phyloP scores from a whole-genome alignment of 1,140 invertebrate species.

The Drosophila mauritiana region DNA sequence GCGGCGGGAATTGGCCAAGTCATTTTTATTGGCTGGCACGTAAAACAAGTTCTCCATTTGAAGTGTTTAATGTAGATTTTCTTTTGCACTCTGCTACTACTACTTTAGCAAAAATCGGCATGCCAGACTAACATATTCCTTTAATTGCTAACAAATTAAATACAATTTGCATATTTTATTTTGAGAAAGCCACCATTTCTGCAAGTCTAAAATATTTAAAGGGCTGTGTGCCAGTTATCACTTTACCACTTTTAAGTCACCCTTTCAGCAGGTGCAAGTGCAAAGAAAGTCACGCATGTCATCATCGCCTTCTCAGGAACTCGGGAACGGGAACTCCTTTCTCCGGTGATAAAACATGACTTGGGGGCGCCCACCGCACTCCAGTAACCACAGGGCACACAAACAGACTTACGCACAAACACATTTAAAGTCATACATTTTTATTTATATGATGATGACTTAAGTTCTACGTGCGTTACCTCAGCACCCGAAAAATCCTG shows the following conservation, averaged over 20 bases:
- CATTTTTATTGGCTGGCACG: not conserved
- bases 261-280: slow-evolving; percentile 41
- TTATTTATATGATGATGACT: slow-evolving; percentile 82
- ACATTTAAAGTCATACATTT: slow-evolving; percentile 78
- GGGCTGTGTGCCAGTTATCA: not conserved
- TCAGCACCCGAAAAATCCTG: slow-evolving; percentile 41
- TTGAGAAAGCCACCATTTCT: too few relatives aligned
- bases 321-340: not conserved
- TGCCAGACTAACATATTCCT: too few relatives aligned
- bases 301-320: slow-evolving; percentile 9
- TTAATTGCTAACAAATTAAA: too few relatives aligned
- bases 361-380: slow-evolving; percentile 37
- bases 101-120: too few relatives aligned
- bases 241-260: slow-evolving; percentile 5
- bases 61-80: too few relatives aligned
- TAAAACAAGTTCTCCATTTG: too few relatives aligned
- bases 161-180: too few relatives aligned
- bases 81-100: too few relatives aligned
- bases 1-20: not conserved
- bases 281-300: slow-evolving; percentile 58
- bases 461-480: slow-evolving; percentile 78
- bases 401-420: slow-evolving; percentile 27
- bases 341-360: slow-evolving; percentile 42
- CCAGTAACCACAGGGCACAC: slow-evolving; percentile 23
- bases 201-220: not conserved